These are phyloP conservation scores for Cinclus cinclus DNA, from an alignment of 2,113 vertebrate species.

Conservation along the genomic window DNA sequence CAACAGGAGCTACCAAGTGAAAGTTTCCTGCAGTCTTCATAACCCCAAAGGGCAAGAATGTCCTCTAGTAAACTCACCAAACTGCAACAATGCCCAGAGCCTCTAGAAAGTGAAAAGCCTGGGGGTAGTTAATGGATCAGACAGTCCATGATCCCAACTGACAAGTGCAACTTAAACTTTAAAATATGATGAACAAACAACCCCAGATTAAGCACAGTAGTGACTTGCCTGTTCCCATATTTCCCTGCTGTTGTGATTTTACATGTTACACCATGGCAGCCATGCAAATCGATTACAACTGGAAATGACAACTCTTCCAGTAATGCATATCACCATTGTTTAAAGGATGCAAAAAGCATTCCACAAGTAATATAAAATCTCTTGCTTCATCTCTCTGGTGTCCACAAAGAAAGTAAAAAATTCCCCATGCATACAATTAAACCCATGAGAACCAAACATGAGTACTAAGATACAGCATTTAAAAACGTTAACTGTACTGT, in stretches of 20 bases:
- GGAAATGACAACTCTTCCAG: conserved; percentile 66
- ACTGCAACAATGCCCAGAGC: neutral
- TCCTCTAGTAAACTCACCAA: neutral
- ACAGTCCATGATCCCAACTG: conserved; percentile 25
- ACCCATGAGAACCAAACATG: neutral
- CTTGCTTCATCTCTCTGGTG: conserved; percentile 14
- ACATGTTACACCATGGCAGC: conserved; percentile 58
- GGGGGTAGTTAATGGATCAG: neutral
- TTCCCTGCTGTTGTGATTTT: conserved; percentile 58
- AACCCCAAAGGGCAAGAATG: neutral
- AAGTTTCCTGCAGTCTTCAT: neutral
- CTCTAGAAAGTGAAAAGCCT: neutral
- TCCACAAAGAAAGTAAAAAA: neutral
- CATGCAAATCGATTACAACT: conserved; percentile 68
- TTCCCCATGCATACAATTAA: neutral
- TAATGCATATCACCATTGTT: conserved; percentile 56
- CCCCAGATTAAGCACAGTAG: conserved; percentile 36
- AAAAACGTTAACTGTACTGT: neutral
- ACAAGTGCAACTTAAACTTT: conserved; percentile 52
- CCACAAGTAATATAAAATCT: conserved; percentile 48
- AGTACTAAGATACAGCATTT: neutral
- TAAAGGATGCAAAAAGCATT: conserved; percentile 59
- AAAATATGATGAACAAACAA: conserved; percentile 52
- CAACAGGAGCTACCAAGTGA: neutral
- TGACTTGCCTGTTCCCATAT: conserved; percentile 32